Base-by-base conservation (phyloP, 2,113 vertebrate species). In the Cyanocitta stelleri region DNA sequence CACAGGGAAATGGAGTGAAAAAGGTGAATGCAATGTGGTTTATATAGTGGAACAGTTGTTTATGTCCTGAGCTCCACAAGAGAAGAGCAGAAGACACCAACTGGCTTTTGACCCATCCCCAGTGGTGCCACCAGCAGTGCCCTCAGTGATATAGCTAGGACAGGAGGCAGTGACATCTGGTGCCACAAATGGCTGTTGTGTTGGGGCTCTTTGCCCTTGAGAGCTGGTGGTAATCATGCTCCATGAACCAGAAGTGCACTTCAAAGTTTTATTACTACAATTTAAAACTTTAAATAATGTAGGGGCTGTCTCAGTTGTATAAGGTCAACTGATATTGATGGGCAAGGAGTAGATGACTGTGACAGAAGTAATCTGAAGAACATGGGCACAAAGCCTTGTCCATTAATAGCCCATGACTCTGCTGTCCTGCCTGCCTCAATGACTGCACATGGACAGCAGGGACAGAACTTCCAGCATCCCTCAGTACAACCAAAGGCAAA, bases 251-350 rank as follows among this genome's bases (percentile, higher is more conserved):
- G 59, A 94, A 91, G 14, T 30, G 33, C 52, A 93, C 48, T 94
- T 88, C 22, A 19, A 71, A 84, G 20, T 92, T 86, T 90, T 86
- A 93, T 86, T 71, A 67, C 61, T 78, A 8, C 63, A 92, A 91
- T 92, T 96, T 67, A 86, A 93, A 93, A 59, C 13, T 64, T 86
- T 88, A 84, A 94, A 93, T 84, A 84, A 94, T 64, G 26, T 59
- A 90, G 26, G 7, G 39, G 4, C 13, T 94, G 59, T 85, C 75
- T 90, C 32, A 74, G 33, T 63, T 92, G 44, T 46, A 43, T 62
- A 61, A 95, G 78, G 75, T 91, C 68, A 95, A 74, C 61, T 59
- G 76, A 78, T 90, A 95, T n/a, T 86, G 75, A 96, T 93, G 52
- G 32, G 61, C 75, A 80, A 81, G 39, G 35, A 80, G 58, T 32